Evolutionary conservation across 2,113 vertebrate species (phyloP), one percentile per base, ranked within the genome.

Genomic region (Stegastes partitus): DNA sequence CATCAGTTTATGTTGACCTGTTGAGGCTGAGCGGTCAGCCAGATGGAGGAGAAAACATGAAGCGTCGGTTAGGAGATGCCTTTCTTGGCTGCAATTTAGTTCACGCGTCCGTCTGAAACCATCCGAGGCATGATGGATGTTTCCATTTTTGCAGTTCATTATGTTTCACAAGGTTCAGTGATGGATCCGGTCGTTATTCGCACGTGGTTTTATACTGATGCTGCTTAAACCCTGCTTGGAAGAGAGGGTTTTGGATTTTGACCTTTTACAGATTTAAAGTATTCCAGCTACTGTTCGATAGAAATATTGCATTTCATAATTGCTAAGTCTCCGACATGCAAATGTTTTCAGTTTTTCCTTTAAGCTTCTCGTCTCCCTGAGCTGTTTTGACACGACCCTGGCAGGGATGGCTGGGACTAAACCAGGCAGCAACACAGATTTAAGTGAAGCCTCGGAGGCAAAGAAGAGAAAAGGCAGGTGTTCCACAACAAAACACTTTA

Each of bases 401-500:
- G 7, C 51, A 54, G 26, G 0, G 26, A 62, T 61, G 26, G 22
- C 49, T 50, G 26, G n/a, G 21, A 42, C 21, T 39, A 44, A 79
- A 66, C 16, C 49, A 44, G 31, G 34, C 64, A 67, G 47, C 45
- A 67, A 26, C 23, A n/a, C 18, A 44, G 69, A 45, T 34, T 47
- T 61, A 67, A 55, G 15, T 37, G 59, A 68, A 51, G 42, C 57
- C 19, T 37, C 26, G 25, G 44, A 65, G 44, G 45, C 62, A 70
- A 16, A 34, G 59, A 73, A 15, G 42, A 59, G n/a, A 71, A 58
- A 67, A 51, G 7, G 45, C 49, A 47, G 22, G 56, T 28, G 45
- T 42, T 72, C 61, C 34, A 68, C 50, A 73, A 77, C 56, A 56
- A 76, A 87, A 84, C 84, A 81, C 82, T 90, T 83, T 44, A 87